Percentiles rank a stretch among this genome's conserved stretches.
Evolutionary conservation across 2,797 vertebrate species (phyloP).

Genomic region (Esox masquinongy): DNA sequence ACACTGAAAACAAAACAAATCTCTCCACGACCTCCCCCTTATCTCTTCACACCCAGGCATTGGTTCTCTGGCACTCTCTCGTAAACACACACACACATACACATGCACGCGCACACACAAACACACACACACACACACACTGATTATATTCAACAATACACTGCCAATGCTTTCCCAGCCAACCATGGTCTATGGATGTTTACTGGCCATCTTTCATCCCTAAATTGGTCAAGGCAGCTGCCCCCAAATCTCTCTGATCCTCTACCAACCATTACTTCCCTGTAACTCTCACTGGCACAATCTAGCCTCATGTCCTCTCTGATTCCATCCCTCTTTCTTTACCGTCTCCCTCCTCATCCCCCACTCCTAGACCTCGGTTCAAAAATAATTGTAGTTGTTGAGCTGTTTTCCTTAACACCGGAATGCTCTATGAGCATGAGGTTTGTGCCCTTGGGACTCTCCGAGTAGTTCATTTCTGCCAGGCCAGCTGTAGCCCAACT

Average conservation of each 20-base stretch:
- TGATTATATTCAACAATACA: slow-evolving; percentile 15
- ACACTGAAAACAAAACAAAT: slow-evolving; percentile 53
- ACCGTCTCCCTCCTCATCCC: neutral
- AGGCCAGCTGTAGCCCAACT: neutral
- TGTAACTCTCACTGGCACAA: slow-evolving; percentile 34
- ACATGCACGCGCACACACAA: slow-evolving; percentile 16
- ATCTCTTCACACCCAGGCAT: slow-evolving; percentile 73
- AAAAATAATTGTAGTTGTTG: neutral
- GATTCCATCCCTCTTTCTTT: slow-evolving; percentile 17
- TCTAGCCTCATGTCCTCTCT: neutral
- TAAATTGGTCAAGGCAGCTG: slow-evolving; percentile 48
- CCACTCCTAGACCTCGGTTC: neutral
- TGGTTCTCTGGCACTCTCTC: slow-evolving; percentile 64
- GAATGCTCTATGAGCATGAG: neutral
- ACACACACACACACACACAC: slow-evolving; percentile 14
- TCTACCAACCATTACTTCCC: slow-evolving; percentile 59
- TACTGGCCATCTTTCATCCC: slow-evolving; percentile 57
- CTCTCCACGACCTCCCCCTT: slow-evolving; percentile 63
- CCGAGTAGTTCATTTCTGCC: neutral
- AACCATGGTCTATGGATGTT: slow-evolving; percentile 29
- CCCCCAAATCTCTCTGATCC: slow-evolving; percentile 67
- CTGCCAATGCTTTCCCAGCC: slow-evolving; percentile 22
- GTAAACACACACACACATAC: slow-evolving; percentile 15
- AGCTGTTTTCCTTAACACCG: neutral
- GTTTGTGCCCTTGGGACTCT: neutral